Conservation (phyloP, 2,888 invertebrate genomes). For the Hecatera dysodea region DNA sequence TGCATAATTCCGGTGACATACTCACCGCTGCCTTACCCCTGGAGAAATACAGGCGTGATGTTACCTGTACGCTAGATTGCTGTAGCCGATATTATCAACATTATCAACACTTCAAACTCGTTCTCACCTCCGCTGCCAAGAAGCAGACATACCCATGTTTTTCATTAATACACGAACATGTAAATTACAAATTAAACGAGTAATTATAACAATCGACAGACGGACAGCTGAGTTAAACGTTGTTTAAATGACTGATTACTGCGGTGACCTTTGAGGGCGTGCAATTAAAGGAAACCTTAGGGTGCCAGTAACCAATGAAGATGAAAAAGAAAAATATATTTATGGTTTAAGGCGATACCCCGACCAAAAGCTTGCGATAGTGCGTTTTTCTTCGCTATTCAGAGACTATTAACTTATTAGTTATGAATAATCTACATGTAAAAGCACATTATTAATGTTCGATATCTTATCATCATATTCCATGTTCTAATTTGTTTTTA, state of each 20-base stretch:
- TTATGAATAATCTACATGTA: no score
- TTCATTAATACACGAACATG: slow-evolving; percentile 54
- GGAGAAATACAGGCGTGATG: no score
- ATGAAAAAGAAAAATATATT: slow-evolving; percentile 9
- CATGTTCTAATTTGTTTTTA: no score
- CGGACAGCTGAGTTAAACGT: slow-evolving; percentile 65
- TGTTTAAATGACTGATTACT: slow-evolving; percentile 66
- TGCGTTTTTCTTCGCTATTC: no score
- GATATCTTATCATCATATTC: no score
- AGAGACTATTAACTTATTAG: no score
- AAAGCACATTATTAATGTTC: no score
- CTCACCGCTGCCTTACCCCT: no score
- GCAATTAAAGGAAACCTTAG: slow-evolving; percentile 61
- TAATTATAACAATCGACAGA: slow-evolving; percentile 72
- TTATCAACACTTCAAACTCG: slow-evolving; percentile 20
- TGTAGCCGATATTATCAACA: no score
- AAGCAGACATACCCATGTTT: slow-evolving; percentile 19
- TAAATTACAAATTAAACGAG: slow-evolving; percentile 66
- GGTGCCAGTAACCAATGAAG: slow-evolving; percentile 40
- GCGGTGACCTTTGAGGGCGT: slow-evolving; percentile 50
- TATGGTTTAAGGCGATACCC: slow-evolving; percentile 18
- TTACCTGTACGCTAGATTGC: no score
- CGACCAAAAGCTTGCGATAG: no score
- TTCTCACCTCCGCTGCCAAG: slow-evolving; percentile 15
- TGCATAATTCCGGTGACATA: no score